Base-by-base conservation (phyloP, 2,797 vertebrate species). In the Taenioides sp. region DNA sequence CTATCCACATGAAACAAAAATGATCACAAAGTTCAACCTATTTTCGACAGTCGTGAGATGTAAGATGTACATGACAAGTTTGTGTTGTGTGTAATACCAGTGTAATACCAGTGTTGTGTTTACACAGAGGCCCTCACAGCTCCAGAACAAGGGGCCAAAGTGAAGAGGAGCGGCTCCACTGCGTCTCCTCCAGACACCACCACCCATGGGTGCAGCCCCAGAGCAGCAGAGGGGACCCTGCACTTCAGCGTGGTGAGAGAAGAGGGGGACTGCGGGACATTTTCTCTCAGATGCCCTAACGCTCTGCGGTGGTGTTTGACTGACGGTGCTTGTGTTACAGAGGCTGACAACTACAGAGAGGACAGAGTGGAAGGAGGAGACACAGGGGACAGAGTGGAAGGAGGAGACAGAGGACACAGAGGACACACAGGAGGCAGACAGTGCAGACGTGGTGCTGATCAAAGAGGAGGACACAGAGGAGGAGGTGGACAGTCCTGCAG, bases 391-490 rank as follows among this genome's bases (percentile, higher is more conserved):
- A 49, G 5, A 22, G 52, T n/a, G 5, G 40, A 12, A 14, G 14
- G 43, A 47, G 11, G 11, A 14, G 11, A 43, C 11, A 3, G 11
- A 14, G 10, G 37, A 10, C 2, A 11, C 16, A 22, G 3, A 55
- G 52, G 49, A 20, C 3, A 2, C 16, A 2, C 16, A 50, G 49
- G 22, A 57, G 54, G 43, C 43, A 1, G 43, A 47, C 43, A 47
- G 43, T 5, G 61, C 72, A 17, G 86, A 86, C 0, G 66, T 89
- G 0, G 78, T 90, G 28, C 1, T 88, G 62, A 84, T 92, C 22
- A 92, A 93, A 61, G 82, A 85, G 54, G 90, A 92, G 52, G 1
- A 0, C 18, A 60, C 23, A 3, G 23, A 27, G 5, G 81, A 84
- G 17, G 82, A 85, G 2, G 77, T 12, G 43, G 37, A 69, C 23